Evolutionary conservation across 2,113 vertebrate genomes (phyloP).

Genomic region (Brienomyrus longianalis): DNA sequence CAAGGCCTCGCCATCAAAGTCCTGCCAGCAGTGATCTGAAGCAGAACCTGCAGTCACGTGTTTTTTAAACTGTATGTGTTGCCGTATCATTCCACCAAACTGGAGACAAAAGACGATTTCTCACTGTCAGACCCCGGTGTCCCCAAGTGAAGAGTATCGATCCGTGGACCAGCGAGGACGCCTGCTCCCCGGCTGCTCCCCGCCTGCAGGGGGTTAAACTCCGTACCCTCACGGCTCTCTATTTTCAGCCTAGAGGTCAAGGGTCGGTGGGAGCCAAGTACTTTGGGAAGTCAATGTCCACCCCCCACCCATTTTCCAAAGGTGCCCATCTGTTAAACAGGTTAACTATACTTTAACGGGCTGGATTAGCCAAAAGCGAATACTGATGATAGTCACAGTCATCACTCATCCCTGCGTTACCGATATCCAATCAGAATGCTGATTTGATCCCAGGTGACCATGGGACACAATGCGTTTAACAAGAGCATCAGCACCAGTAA

Average conservation of each 20-base stretch:
- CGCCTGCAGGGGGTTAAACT: conserved; percentile 53
- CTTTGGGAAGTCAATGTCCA: conserved; percentile 53
- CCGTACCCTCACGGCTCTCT: conserved; percentile 37
- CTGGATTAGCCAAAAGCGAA: conserved; percentile 17
- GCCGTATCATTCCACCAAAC: neutral
- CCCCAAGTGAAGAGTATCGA: conserved; percentile 45
- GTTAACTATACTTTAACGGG: conserved; percentile 48
- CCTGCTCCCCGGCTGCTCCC: conserved; percentile 36
- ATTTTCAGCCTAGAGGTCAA: conserved; percentile 49
- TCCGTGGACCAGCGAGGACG: conserved; percentile 22
- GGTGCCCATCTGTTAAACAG: conserved; percentile 64
- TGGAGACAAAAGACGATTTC: conserved; percentile 7
- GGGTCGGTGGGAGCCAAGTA: conserved; percentile 60
- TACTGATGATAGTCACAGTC: neutral
- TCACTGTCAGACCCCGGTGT: conserved; percentile 25
- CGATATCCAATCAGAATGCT: neutral
- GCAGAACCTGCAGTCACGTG: neutral
- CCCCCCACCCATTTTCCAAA: conserved; percentile 42
- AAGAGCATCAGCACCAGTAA: neutral
- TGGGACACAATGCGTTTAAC: neutral
- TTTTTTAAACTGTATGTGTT: neutral
- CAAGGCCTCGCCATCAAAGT: conserved; percentile 16
- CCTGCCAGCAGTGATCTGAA: neutral
- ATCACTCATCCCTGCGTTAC: neutral
- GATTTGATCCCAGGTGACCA: neutral